Evolutionary conservation across 2,113 vertebrate species (phyloP).

Genomic region (Mesembrinibis cayennensis): DNA sequence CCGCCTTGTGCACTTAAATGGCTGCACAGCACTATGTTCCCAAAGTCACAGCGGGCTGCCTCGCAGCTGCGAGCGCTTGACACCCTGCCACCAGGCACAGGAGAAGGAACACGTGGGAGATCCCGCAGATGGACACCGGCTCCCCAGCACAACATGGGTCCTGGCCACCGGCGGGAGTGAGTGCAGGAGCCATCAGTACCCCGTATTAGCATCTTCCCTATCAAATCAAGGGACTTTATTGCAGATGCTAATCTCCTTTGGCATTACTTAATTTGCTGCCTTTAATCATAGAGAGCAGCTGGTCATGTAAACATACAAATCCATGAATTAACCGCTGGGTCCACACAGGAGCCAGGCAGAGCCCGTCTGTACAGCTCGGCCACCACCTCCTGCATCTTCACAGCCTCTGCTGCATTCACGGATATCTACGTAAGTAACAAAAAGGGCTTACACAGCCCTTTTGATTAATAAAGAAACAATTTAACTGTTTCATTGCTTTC

Average conservation of each 20-base stretch:
- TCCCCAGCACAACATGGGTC: background rate
- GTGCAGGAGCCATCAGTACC: background rate
- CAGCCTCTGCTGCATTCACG: rapidly evolving
- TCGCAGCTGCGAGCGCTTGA: background rate
- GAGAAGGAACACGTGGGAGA: background rate
- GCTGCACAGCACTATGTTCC: background rate
- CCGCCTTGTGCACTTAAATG: background rate
- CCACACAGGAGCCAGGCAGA: background rate
- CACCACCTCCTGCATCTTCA: background rate
- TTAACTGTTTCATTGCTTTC: background rate
- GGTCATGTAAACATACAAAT: slow-evolving; percentile 35
- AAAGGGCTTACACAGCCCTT: background rate
- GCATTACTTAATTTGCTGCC: slow-evolving; percentile 56
- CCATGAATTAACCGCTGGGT: slow-evolving; percentile 24
- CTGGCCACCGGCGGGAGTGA: rapidly evolving
- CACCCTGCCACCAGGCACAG: background rate
- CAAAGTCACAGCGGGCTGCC: background rate
- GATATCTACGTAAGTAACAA: background rate
- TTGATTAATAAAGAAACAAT: background rate
- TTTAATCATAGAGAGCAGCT: slow-evolving; percentile 46
- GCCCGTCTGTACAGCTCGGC: background rate
- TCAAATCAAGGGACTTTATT: slow-evolving; percentile 25
- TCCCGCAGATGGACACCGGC: background rate
- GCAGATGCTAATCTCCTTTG: slow-evolving; percentile 48
- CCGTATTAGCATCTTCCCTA: slow-evolving; percentile 31